These are phyloP conservation scores for Drosophila merina DNA, from an alignment of 2,888 invertebrate genomes.

Conservation along the genomic window DNA sequence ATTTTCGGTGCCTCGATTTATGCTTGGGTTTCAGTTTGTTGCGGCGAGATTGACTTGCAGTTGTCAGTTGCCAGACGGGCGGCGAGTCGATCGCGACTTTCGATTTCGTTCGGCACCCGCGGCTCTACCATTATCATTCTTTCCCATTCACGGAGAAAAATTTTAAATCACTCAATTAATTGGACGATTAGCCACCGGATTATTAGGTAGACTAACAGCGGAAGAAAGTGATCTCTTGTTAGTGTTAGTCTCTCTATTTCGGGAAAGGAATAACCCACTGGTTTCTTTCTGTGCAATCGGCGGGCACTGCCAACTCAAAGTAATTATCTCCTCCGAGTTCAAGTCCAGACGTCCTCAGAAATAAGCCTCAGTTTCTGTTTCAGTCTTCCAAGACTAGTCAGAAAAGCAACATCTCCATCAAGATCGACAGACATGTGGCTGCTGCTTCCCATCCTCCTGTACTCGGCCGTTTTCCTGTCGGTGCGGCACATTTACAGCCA, in stretches of 20 bases:
- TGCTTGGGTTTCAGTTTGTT: conserved; percentile 35
- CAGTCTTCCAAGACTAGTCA: conserved; percentile 49
- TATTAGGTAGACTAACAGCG: background rate
- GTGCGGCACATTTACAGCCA: conserved; percentile 80
- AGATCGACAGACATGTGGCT: conserved; percentile 69
- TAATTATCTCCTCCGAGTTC: conserved; percentile 56
- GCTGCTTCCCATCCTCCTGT: conserved; percentile 76
- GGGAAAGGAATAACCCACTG: background rate
- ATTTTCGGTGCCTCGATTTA: conserved; percentile 3
- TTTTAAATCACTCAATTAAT: background rate
- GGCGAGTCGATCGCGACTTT: conserved; percentile 60
- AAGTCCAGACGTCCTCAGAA: conserved; percentile 30
- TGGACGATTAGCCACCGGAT: background rate
- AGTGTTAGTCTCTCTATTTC: background rate
- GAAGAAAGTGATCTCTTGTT: background rate
- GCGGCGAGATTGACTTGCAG: conserved; percentile 58
- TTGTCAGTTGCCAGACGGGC: conserved; percentile 45
- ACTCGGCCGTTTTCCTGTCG: conserved; percentile 63
- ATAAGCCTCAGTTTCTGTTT: conserved; percentile 27
- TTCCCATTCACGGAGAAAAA: conserved; percentile 5
- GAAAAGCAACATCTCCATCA: no score
- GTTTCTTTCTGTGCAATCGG: background rate
- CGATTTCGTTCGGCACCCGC: conserved; percentile 56
- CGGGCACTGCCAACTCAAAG: conserved; percentile 52
- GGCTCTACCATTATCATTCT: conserved; percentile 32